phyloP scores from a whole-genome alignment of 1,140 invertebrate species.

The Lucilia cuprina region DNA sequence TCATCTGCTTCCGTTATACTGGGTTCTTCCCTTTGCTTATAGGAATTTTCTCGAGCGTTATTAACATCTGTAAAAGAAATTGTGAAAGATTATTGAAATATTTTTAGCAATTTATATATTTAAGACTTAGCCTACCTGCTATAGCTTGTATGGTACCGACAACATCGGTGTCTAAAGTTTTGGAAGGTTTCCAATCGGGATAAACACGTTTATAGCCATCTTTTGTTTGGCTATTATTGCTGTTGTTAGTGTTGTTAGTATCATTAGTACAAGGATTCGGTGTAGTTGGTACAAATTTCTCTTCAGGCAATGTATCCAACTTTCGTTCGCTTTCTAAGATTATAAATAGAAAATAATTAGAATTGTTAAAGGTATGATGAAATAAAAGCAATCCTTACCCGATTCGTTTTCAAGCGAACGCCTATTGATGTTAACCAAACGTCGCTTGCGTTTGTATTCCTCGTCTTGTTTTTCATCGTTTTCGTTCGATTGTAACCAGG shows the following conservation, averaged over 20 bases:
- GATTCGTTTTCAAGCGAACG: conserved; percentile 82
- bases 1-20: neutral
- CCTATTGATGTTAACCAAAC: conserved; percentile 72
- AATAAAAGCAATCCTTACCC: conserved; percentile 64
- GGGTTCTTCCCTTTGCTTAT: conserved; percentile 22
- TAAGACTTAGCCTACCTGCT: conserved; percentile 70
- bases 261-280: conserved; percentile 64
- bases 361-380: neutral
- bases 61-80: conserved; percentile 44
- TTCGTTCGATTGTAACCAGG: conserved; percentile 88
- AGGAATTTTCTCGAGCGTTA: conserved; percentile 36
- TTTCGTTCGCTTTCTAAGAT: conserved; percentile 76
- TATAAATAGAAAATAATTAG: neutral
- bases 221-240: conserved; percentile 37
- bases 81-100: neutral
- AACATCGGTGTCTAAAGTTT: conserved; percentile 79
- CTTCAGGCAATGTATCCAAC: conserved; percentile 76
- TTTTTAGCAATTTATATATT: neutral
- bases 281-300: conserved; percentile 55
- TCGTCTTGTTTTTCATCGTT: conserved; percentile 78
- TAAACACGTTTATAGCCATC: conserved; percentile 71
- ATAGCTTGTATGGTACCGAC: conserved; percentile 85
- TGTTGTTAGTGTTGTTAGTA: conserved; percentile 63
- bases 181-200: conserved; percentile 80
- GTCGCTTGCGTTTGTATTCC: conserved; percentile 70